Base-by-base conservation (phyloP, 1,140 invertebrate genomes). In the Aricia agestis region DNA sequence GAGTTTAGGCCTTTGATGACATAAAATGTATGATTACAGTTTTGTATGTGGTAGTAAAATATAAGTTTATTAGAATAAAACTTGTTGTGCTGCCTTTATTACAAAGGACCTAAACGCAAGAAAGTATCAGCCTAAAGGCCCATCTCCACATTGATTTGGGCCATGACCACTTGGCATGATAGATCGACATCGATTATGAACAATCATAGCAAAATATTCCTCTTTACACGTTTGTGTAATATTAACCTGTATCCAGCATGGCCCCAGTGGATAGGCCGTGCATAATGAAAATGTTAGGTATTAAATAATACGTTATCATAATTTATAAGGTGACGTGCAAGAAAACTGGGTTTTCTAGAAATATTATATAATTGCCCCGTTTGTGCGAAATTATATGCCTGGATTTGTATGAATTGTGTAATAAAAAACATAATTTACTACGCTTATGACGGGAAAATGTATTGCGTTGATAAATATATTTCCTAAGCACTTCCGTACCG, bases 331-430 rank as follows among this genome's bases (percentile, higher is more conserved):
- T 63, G 17, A 63, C 59, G 59, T 63, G 59, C 18, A 19, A 63
- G 59, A 19, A 63, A 19, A 63, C 19, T 11, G 11, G 10, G 59
- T 25, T 63, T 63, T 63, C 19, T 7, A 63, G 59, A 63, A 63
- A 63, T 19, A 63, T 6, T 19, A 18, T 59, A 59, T 63, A 63
- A 63, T 63, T 63, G 17, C 59, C 18, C 18, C 6, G 18, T 63
- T 63, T 63, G 59, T 25, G 59, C 19, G 6, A 63, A 63, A 63
- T 63, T 63, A 63, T 63, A 63, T 63, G 59, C 59, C 18, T 63
- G 10, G 7, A 18, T 18, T 63, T 63, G 19, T 63, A 63, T 63
- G 10, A 25, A 63, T 19, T 63, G 10, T 63, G 59, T 63, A 63
- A 63, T 63, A 63, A 63, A 59, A 63, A 63, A 63, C 59, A 63